Evolutionary conservation across 2,113 vertebrate species (phyloP).

Genomic region (Leptocoma aspasia): DNA sequence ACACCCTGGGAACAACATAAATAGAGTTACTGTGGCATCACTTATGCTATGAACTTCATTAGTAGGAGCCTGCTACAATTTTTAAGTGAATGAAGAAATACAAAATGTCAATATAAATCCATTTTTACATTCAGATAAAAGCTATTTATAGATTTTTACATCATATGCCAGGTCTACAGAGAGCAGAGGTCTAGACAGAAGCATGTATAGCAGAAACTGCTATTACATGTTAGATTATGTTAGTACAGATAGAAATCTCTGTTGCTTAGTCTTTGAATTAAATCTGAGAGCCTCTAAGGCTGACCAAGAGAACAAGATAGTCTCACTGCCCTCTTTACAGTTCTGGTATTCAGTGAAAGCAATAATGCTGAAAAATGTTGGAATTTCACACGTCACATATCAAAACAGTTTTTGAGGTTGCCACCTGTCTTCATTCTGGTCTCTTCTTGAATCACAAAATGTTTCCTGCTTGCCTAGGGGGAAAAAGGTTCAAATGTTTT

Average conservation of each 20-base stretch:
- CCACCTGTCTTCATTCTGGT: background rate
- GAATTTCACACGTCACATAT: background rate
- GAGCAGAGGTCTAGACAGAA: background rate
- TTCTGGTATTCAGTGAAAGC: background rate
- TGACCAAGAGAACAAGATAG: background rate
- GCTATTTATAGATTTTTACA: conserved; percentile 1
- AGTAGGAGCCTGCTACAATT: background rate
- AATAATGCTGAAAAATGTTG: background rate
- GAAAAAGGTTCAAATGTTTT: background rate
- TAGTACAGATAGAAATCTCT: background rate
- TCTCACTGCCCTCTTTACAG: background rate
- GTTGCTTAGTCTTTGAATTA: background rate
- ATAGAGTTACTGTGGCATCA: background rate
- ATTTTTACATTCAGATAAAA: background rate
- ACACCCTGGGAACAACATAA: background rate
- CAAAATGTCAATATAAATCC: conserved; percentile 5
- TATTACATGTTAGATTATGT: background rate
- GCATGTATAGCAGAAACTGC: background rate
- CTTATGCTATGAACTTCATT: background rate
- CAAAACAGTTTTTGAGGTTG: background rate
- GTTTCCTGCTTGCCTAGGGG: background rate
- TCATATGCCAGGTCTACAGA: background rate
- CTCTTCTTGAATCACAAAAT: background rate
- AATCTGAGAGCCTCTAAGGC: background rate
- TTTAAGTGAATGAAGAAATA: conserved; percentile 5